Percentiles rank a stretch among this genome's conserved stretches.
Conservation (phyloP, 2,888 invertebrate genomes). For the Macrophya annulata region DNA sequence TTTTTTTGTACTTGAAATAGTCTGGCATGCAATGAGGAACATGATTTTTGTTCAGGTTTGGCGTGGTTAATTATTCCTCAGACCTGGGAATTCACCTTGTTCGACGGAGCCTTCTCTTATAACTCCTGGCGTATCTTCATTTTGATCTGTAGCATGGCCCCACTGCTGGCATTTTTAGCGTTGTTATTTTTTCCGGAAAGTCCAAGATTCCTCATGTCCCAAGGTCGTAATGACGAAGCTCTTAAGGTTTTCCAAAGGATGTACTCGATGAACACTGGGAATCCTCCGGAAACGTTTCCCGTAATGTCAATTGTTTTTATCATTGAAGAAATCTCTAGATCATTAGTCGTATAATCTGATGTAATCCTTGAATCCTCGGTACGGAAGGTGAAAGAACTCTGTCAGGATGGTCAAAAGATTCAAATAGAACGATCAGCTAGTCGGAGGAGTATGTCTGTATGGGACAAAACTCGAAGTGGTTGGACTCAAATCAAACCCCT, state of each 20-base stretch:
- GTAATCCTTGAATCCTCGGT: not conserved
- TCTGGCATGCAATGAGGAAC: not conserved
- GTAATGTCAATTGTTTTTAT: slow-evolving; percentile 65
- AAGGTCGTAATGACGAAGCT: slow-evolving; percentile 74
- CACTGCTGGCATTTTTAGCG: slow-evolving; percentile 72
- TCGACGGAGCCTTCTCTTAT: slow-evolving; percentile 64
- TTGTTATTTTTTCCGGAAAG: slow-evolving; percentile 76
- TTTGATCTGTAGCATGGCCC: slow-evolving; percentile 74
- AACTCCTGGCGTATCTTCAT: slow-evolving; percentile 78
- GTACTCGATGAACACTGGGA: slow-evolving; percentile 74
- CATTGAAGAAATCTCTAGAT: not conserved
- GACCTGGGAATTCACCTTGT: slow-evolving; percentile 55
- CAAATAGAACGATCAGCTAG: slow-evolving; percentile 75
- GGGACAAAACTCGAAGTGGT: slow-evolving; percentile 35
- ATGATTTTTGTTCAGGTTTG: slow-evolving; percentile 67
- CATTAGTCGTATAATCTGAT: slow-evolving; percentile 7
- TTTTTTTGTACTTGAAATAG: slow-evolving; percentile 9
- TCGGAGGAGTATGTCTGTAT: not conserved
- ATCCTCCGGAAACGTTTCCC: slow-evolving; percentile 72
- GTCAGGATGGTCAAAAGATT: not conserved
- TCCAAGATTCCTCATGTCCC: slow-evolving; percentile 76
- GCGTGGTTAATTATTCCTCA: slow-evolving; percentile 58
- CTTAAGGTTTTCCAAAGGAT: slow-evolving; percentile 74
- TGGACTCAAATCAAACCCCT: slow-evolving; percentile 36
- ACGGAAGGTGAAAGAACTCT: slow-evolving; percentile 39